Percentiles rank a stretch among this genome's conserved stretches.
Evolutionary conservation across 2,888 invertebrate species (phyloP).

Genomic region (Habroteleia sp.): DNA sequence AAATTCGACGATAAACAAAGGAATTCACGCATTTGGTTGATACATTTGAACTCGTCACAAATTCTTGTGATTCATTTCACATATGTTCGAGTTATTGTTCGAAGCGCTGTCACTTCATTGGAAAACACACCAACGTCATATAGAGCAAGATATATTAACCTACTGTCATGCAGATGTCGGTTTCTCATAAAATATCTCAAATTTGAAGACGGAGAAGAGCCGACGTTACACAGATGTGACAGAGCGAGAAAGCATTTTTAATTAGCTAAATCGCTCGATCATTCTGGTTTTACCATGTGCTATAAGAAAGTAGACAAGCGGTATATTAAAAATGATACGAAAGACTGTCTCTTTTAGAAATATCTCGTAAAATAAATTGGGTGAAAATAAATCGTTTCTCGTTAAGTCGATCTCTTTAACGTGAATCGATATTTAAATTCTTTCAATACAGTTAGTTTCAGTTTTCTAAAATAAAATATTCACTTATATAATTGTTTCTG

Average conservation of each 20-base stretch:
- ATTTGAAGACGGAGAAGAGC: slow-evolving; percentile 38
- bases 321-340: slow-evolving; percentile 58
- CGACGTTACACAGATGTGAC: not conserved
- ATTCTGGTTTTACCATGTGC: slow-evolving; percentile 62
- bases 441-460: too few species aligned
- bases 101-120: slow-evolving; percentile 53
- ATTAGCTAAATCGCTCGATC: slow-evolving; percentile 65
- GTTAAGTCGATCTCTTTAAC: slow-evolving; percentile 19
- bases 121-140: slow-evolving; percentile 63
- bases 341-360: slow-evolving; percentile 37
- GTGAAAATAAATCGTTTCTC: slow-evolving; percentile 60
- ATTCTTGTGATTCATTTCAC: slow-evolving; percentile 57
- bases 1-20: slow-evolving; percentile 31
- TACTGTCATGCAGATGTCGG: slow-evolving; percentile 64
- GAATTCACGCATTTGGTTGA: slow-evolving; percentile 38
- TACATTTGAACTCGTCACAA: slow-evolving; percentile 36
- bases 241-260: slow-evolving; percentile 47
- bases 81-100: slow-evolving; percentile 66
- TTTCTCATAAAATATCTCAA: slow-evolving; percentile 60
- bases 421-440: too few species aligned
- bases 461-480: too few species aligned
- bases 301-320: slow-evolving; percentile 58
- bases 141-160: slow-evolving; percentile 59
- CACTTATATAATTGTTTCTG: too few species aligned
- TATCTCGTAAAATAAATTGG: slow-evolving; percentile 55